Base-by-base conservation (phyloP, 2,888 invertebrate species). In the Drosophila helvetica region DNA sequence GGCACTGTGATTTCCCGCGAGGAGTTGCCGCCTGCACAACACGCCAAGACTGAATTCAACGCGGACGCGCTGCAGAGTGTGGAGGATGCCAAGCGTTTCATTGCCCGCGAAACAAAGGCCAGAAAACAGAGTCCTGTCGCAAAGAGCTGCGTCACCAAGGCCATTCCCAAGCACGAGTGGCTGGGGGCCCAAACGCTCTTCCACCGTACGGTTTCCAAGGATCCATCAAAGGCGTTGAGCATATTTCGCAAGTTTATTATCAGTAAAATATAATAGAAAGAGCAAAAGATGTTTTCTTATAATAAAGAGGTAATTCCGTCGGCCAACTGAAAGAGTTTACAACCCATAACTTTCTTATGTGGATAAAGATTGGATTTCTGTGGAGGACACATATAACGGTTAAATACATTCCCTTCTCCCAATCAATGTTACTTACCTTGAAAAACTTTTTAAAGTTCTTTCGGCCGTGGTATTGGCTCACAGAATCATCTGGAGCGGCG, bases 401-500 rank as follows among this genome's bases (percentile, higher is more conserved):
- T 9, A 12, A 12, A 17, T n/a, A n/a, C 2, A 18, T 9, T 42
- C 5, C 18, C 0, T 0, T 2, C 19, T 18, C 18, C 1, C 1
- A 27, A 59, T 15, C 15, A 9, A 15, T 6, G 38, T n/a, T 38
- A n/a, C 38, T 38, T 7, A 91, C 92, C 91, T 92, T 92, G 4
- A 88, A 80, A 71, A 92, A 92, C 25, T 83, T 86, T 54, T 92
- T 92, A 43, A 90, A 92, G 67, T 92, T 92, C 61, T 81, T 89
- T 17, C 77, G 76, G n/a, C 57, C 61, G 42, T 51, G 70, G 47
- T 67, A 68, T 10, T 78, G 63, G 22, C 22, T 74, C n/a, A 51
- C 51, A 5, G 30, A 38, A 22, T 42, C 56, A 8, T 54, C 69
- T 7, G 60, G 48, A 19, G 52, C 45, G 7, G 27, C 52, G 42